Base-by-base conservation (phyloP, 2,113 vertebrate species). In the Rhagologus leucostigma region DNA sequence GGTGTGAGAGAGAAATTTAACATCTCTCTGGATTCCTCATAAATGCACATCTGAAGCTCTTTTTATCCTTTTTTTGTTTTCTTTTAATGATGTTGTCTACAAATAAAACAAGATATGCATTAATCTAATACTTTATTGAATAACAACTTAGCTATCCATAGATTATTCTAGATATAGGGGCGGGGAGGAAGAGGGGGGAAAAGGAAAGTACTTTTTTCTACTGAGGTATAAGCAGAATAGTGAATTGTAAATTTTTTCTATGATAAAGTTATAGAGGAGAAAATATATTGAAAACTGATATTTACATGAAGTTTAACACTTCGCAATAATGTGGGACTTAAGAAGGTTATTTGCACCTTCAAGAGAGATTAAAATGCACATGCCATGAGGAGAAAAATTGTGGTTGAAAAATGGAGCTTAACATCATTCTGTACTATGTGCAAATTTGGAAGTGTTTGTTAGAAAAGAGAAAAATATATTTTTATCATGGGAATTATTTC, bases 161-260 rank as follows among this genome's bases (percentile, higher is more conserved):
- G 33, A 12, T 60, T 73, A 60, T 44, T 77, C 16, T 46, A 59
- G 7, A 59, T 56, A 33, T 2, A 67, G 9, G 2, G 16, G 5
- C 10, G 2, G 8, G 16, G 15, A 35, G 9, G 29, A 9, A 37
- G 27, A 2, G 4, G 6, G n/a, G 23, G 19, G 14, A 41, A 5
- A 63, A 71, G 2, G 2, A 4, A 69, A 20, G 7, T 26, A 39
- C 7, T 50, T 68, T 12, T 29, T 75, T 52, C 11, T 78, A 23
- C 11, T 41, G 17, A 50, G 11, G 3, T 35, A 20, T 55, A 77
- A 56, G 17, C 2, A 77, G 30, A 84, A 42, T 9, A 47, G 12
- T 13, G 17, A 60, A 44, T 37, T 65, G 6, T 18, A 67, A 56
- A 7, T 14, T 46, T 14, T 92, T 41, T 90, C 29, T 67, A 12